Base-by-base conservation (phyloP, 2,797 vertebrate species). In the Girardinus metallicus region DNA sequence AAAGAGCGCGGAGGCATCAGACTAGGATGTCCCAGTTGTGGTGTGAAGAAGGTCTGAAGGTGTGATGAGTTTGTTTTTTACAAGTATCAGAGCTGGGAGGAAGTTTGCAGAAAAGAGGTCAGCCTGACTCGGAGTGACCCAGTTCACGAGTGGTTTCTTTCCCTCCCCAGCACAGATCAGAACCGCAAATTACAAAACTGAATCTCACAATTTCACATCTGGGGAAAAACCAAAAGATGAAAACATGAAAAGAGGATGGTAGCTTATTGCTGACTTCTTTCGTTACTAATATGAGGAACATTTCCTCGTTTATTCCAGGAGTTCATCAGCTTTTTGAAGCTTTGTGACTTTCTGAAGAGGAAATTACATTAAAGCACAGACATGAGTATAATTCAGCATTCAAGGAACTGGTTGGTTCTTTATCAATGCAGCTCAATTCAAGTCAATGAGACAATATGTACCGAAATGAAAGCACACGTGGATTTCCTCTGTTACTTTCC, bases 101-200 rank as follows among this genome's bases (percentile, higher is more conserved):
- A 93, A 87, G 91, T 91, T 62, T 91, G 92, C 92, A 92, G 73
- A 90, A 91, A 92, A 26, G 77, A 94, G 90, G 91, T 87, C 90
- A 89, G 31, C 29, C 57, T 44, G 79, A 39, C n/a, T 11, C 34
- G 5, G 10, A 76, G 34, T 87, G 91, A 93, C 92, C 92, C 83
- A 89, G 18, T 87, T 93, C 44, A 47, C 34, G 5, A 53, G 78
- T 5, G 78, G 83, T 83, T 84, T 78, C 3, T 44, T 41, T 26
- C 34, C 76, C 36, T 47, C 51, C 1, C 1, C 47, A 8, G 1
- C 23, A 12, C 39, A 64, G 31, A 73, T 10, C 46, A 60, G 1
- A 51, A 57, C 79, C 64, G 31, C 26, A 51, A 70, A 41, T 74
- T 47, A 31, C 44, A 55, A 16, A 43, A 46, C 10, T 51, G 44